Evolutionary conservation across 2,888 invertebrate species (phyloP), one percentile per base, ranked within the genome.

Genomic region (Pinctada fucata): DNA sequence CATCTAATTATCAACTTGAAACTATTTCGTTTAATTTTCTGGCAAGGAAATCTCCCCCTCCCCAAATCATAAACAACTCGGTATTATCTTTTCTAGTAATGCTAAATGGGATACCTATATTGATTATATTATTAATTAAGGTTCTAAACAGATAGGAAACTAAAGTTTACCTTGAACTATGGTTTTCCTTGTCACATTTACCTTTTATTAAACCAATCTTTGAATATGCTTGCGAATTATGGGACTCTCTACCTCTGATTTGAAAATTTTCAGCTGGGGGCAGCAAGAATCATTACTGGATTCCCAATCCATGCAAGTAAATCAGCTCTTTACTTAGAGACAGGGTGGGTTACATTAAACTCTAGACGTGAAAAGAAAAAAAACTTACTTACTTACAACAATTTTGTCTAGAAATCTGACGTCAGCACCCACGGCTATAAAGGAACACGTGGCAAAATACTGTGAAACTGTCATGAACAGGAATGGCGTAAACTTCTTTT

Each of bases 61-160:
- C 50, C 16, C n/a, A 3, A 13, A 1, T 49, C 66, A 77, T 48
- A 77, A 72, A 72, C 67, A 77, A 8, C 10, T 71, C 5, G 76
- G 66, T n/a, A 63, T 77, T n/a, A 71, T 65, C 4, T 45, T 76
- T 45, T 13, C n/a, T 65, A n/a, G 49, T 49, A 72, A 72, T 65
- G 50, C 48, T 0, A 64, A 50, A 6, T 76, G 65, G 72, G 51
- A 76, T 16, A 65, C 1, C 31, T 1, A 31, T 47, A 72, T 66
- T 51, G 65, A 76, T 16, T 52, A 65, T 66, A 74, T 74, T n/a
- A 13, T 48, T 13, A n/a, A 10, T 10, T n/a, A 47, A n/a, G 76
- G 48, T 8, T 71, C 76, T 45, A 72, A 72, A 45, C 64, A 71
- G 48, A 48, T 76, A 49, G 76, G n/a, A 76, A 76, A 66, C 51